Percentiles rank a stretch among this genome's conserved stretches.
phyloP scores from a whole-genome alignment of 2,888 invertebrate genomes.

The Isoperla grammatica region DNA sequence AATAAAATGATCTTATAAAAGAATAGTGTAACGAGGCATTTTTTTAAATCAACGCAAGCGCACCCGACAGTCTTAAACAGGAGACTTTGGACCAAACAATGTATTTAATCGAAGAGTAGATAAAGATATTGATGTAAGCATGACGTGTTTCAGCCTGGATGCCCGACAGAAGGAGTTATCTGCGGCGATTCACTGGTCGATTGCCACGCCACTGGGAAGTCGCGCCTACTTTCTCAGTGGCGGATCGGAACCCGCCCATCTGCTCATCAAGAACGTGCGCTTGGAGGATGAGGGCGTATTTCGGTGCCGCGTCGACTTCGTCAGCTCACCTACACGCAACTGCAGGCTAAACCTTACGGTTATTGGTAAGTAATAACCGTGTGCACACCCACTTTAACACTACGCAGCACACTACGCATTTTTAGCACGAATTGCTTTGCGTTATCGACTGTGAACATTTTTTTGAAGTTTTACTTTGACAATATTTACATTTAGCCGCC shows the following conservation, averaged over 20 bases:
- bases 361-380: conserved; percentile 61
- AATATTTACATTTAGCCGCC: too few species aligned
- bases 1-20: too few species aligned
- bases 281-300: conserved; percentile 75
- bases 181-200: conserved; percentile 66
- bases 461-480: too few species aligned
- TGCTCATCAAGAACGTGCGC: conserved; percentile 67
- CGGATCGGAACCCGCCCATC: conserved; percentile 52
- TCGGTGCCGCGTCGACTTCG: conserved; percentile 83
- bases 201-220: conserved; percentile 69
- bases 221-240: conserved; percentile 64
- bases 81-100: too few species aligned
- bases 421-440: too few species aligned
- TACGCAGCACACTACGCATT: too few species aligned
- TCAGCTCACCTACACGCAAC: conserved; percentile 82
- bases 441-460: too few species aligned
- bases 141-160: conserved; percentile 61
- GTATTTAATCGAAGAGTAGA: too few species aligned
- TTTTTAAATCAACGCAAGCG: too few species aligned
- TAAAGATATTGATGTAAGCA: not conserved
- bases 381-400: too few species aligned
- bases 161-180: conserved; percentile 65
- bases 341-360: conserved; percentile 80
- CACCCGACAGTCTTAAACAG: too few species aligned
- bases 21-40: too few species aligned